Base-by-base conservation (phyloP, 2,888 invertebrate species). In the Criorhina ranunculi region DNA sequence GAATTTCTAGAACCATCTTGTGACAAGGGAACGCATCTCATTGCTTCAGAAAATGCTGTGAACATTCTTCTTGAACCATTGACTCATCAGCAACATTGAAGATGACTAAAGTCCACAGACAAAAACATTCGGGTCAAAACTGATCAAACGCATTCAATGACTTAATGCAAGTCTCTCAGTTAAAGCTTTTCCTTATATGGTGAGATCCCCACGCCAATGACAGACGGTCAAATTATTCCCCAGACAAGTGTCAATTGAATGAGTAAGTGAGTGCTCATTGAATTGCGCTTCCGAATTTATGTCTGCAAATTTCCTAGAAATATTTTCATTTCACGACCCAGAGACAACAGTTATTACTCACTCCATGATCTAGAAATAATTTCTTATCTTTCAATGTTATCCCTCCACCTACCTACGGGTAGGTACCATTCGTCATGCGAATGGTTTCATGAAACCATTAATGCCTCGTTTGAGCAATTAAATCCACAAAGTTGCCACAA, bases 381-480 rank as follows among this genome's bases (percentile, higher is more conserved):
- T 29, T 51, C 12, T 51, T 51, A 51, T 51, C 51, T n/a, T n/a
- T 31, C 51, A 29, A 7, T 8, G 51, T 29, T 12, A 6, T 31
- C 29, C 51, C 51, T 5, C 12, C n/a, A 31, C 12, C n/a, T 12
- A n/a, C n/a, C 11, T 7, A 6, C 53, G 1, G n/a, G n/a, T n/a
- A n/a, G n/a, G n/a, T n/a, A n/a, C n/a, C 12, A 42, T 59, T 17
- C 15, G 31, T 66, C 73, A 44, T 8, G 40, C 5, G 55, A 73
- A 53, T 55, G 80, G 46, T 55, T 53, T 46, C 53, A 49, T 55
- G 42, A 55, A 49, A 62, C 40, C 76, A 69, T 62, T 69, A 35
- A 67, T 59, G 57, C 42, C 64, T 60, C 53, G 55, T 72, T 78
- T 66, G 51, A 70, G 70, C 77, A 77, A 82, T 82, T 82, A 70